phyloP scores from a whole-genome alignment of 2,888 invertebrate genomes.

The Troglohyphantes excavatus region DNA sequence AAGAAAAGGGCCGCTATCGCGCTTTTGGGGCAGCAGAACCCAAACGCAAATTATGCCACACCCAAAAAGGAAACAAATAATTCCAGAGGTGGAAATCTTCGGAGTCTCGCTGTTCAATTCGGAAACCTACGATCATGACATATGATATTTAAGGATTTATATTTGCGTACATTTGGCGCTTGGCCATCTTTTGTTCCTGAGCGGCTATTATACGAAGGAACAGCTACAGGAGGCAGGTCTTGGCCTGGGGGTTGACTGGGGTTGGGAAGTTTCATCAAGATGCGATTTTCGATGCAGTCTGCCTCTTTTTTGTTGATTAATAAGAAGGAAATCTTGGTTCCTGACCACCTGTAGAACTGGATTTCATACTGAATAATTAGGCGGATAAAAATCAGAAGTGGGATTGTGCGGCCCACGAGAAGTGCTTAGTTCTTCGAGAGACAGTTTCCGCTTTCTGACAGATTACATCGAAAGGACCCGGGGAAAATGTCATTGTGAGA shows the following conservation, averaged over 20 bases:
- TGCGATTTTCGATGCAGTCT: constrained; percentile 47
- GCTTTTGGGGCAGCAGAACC: constrained; percentile 41
- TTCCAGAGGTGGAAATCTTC: constrained; percentile 73
- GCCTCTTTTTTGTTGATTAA: constrained; percentile 62
- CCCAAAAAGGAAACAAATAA: constrained; percentile 75
- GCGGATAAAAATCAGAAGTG: constrained; percentile 48
- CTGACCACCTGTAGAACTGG: constrained; percentile 66
- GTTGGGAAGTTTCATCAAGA: constrained; percentile 62
- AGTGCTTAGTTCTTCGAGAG: neutral
- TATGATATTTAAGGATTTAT: constrained; percentile 75
- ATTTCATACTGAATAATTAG: constrained; percentile 67
- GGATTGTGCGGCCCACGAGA: constrained; percentile 18
- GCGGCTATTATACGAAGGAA: constrained; percentile 47
- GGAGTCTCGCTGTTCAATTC: constrained; percentile 70
- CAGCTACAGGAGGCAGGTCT: constrained; percentile 40
- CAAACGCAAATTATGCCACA: constrained; percentile 71
- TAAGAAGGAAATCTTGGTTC: constrained; percentile 55
- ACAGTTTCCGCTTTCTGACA: constrained; percentile 20
- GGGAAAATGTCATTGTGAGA: constrained; percentile 22
- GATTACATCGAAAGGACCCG: constrained; percentile 3
- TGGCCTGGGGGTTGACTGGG: constrained; percentile 20
- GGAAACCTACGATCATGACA: constrained; percentile 69
- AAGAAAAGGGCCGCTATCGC: constrained; percentile 66
- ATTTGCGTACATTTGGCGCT: constrained; percentile 44
- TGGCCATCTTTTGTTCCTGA: constrained; percentile 69